A percentile compares a stretch with the other conserved stretches of the same genome.
phyloP scores from a whole-genome alignment of 2,888 invertebrate genomes.

The Syrista parreyssii region DNA sequence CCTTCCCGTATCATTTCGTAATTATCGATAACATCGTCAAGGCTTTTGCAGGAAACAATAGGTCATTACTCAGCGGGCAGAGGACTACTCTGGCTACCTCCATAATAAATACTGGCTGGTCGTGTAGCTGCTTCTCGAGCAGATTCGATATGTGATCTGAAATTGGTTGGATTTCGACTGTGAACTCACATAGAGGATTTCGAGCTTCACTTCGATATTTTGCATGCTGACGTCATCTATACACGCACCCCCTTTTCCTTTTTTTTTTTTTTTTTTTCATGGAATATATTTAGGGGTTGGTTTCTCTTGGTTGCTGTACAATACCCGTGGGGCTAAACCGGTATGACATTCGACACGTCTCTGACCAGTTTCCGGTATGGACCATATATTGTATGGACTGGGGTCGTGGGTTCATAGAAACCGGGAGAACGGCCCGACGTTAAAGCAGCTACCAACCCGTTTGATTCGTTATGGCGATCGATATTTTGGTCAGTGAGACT shows the following conservation, averaged over 20 bases:
- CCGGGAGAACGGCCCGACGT: background rate
- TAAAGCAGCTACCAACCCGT: background rate
- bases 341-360: constrained; percentile 11
- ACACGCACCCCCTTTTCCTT: background rate
- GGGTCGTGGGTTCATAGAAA: background rate
- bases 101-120: background rate
- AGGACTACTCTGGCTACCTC: background rate
- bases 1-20: constrained; percentile 65
- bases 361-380: background rate
- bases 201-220: background rate
- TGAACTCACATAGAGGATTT: background rate
- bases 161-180: background rate
- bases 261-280: background rate
- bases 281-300: background rate
- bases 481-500: background rate
- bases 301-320: background rate
- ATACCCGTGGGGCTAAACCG: background rate
- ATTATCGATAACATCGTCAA: constrained; percentile 66
- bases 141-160: background rate
- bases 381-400: background rate
- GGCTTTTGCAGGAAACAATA: constrained; percentile 65
- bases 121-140: background rate
- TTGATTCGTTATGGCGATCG: background rate
- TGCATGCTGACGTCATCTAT: background rate
- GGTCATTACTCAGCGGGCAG: constrained; percentile 57